Evolutionary conservation across 2,888 invertebrate species (phyloP).

Genomic region (Drosophila nr. perissopoda): DNA sequence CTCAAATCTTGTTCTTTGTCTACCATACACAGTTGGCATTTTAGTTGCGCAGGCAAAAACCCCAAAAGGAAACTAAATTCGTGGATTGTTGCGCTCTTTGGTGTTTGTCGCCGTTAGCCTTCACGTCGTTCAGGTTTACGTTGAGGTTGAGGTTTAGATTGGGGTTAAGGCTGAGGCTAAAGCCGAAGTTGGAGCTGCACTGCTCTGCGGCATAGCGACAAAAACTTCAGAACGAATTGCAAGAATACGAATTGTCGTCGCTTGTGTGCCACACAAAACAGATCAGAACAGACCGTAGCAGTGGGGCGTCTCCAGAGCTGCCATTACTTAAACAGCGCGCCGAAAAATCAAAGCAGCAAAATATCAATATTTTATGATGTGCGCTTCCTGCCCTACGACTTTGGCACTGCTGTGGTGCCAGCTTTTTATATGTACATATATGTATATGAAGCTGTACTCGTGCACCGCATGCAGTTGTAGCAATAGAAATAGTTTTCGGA

Average conservation of each 20-base stretch:
- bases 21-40: conserved; percentile 64
- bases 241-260: conserved; percentile 67
- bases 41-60: conserved; percentile 59
- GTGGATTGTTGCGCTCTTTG: conserved; percentile 78
- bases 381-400: conserved; percentile 67
- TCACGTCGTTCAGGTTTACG: conserved; percentile 42
- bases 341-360: conserved; percentile 77
- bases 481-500: conserved; percentile 58
- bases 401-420: conserved; percentile 34
- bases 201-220: conserved; percentile 35
- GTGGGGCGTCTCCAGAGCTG: conserved; percentile 42
- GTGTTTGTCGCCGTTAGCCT: conserved; percentile 65
- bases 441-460: conserved; percentile 36
- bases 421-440: conserved; percentile 27
- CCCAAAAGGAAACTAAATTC: conserved; percentile 77
- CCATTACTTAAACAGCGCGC: conserved; percentile 76
- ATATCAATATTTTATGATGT: conserved; percentile 82
- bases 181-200: conserved; percentile 31
- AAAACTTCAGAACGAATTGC: conserved; percentile 64
- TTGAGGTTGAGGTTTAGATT: conserved; percentile 29
- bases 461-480: conserved; percentile 70
- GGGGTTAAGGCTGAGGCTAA: conserved; percentile 29
- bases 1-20: conserved; percentile 40
- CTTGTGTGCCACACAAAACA: conserved; percentile 27
- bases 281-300: conserved; percentile 21